These are phyloP conservation scores for Atherix ibis DNA, from an alignment of 2,888 invertebrate genomes.

Conservation along the genomic window DNA sequence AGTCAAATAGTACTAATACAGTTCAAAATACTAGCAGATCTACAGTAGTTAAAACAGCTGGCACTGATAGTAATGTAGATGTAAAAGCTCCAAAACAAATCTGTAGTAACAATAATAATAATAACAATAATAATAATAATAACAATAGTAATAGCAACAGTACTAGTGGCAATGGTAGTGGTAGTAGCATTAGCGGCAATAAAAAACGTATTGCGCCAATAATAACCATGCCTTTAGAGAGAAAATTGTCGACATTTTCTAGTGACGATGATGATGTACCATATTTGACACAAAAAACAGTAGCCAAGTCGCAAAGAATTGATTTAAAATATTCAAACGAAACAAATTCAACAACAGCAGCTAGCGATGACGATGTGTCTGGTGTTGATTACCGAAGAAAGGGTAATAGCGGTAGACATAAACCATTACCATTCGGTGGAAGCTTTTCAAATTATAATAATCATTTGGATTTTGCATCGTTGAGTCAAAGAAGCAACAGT, in stretches of 20 bases:
- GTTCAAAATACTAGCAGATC: neutral
- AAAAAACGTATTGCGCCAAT: constrained; percentile 20
- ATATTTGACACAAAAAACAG: constrained; percentile 37
- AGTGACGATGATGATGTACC: constrained; percentile 25
- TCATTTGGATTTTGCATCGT: constrained; percentile 18
- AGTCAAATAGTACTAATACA: neutral
- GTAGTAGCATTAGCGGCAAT: constrained; percentile 6
- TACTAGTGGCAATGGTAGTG: neutral
- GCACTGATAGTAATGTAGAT: neutral
- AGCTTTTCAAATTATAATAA: constrained; percentile 14
- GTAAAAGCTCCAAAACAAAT: neutral
- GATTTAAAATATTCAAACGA: constrained; percentile 14
- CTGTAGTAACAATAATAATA: neutral
- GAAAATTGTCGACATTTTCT: constrained; percentile 17
- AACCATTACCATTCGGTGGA: constrained; percentile 13
- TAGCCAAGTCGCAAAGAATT: constrained; percentile 23
- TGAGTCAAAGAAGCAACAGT: constrained; percentile 14
- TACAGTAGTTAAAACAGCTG: neutral
- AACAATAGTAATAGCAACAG: neutral
- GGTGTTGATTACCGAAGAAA: constrained; percentile 9
- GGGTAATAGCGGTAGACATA: neutral
- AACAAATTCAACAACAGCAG: neutral
- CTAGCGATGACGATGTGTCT: constrained; percentile 9
- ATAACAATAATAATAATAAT: constrained; percentile 4
- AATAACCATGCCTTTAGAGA: constrained; percentile 25